A percentile compares a stretch with the other conserved stretches of the same genome.
phyloP scores from a whole-genome alignment of 2,113 vertebrate species.

The Microcebus ravelobensis region DNA sequence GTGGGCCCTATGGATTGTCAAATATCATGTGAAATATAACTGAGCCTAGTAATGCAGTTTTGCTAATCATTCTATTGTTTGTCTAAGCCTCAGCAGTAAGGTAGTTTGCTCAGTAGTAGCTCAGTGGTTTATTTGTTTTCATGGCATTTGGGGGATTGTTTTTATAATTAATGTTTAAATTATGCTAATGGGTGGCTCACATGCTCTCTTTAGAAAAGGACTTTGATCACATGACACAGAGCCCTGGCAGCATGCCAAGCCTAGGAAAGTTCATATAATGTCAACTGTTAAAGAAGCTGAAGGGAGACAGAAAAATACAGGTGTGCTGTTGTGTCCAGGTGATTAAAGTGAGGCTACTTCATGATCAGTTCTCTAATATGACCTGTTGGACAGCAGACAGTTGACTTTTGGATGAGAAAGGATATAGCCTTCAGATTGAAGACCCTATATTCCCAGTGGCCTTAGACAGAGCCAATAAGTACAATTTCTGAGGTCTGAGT shows the following conservation, averaged over 20 bases:
- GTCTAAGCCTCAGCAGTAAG: conserved; percentile 66
- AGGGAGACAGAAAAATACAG: neutral
- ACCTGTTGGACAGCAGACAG: neutral
- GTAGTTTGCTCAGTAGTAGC: conserved; percentile 66
- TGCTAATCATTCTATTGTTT: conserved; percentile 83
- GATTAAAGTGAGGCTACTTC: neutral
- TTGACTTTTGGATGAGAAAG: neutral
- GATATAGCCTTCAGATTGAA: neutral
- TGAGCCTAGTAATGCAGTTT: conserved; percentile 77
- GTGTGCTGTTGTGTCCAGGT: neutral
- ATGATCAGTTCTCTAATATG: neutral
- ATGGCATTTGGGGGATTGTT: conserved; percentile 32
- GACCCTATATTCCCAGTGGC: neutral
- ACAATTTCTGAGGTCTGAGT: neutral
- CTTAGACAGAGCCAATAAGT: neutral
- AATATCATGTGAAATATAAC: conserved; percentile 82
- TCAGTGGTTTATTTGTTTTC: conserved; percentile 62
- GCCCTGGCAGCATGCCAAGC: neutral
- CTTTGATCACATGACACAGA: conserved; percentile 2
- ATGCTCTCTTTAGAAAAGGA: conserved; percentile 41
- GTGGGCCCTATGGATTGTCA: conserved; percentile 83
- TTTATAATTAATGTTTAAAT: conserved; percentile 59
- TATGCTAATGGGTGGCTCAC: conserved; percentile 52
- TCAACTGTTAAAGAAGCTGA: neutral
- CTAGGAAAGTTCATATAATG: neutral